Base-by-base conservation (phyloP, 2,888 invertebrate species). In the Macaria notata region DNA sequence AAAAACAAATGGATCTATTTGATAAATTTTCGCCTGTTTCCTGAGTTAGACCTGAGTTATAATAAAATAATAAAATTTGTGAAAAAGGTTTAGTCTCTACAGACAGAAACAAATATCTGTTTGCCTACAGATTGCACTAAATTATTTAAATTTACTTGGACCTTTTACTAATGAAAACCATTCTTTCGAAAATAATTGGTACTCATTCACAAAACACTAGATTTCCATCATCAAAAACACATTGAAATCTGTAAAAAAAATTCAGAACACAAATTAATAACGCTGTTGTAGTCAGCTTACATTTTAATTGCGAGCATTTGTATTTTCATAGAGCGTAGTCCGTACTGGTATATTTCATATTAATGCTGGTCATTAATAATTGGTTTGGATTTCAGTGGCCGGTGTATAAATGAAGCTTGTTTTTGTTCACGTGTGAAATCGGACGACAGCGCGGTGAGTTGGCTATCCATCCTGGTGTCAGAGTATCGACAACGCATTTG, bases 381-480 rank as follows among this genome's bases (percentile, higher is more conserved):
- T 19, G 45, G 52, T 38, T 49, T 49, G 49, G 8, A 52, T 57
- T 52, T 53, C 53, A 61, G 53, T 52, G 39, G 54, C 39, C 50
- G 49, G 54, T 44, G 43, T 49, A 56, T 57, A 33, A 54, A 46
- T 51, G 55, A 52, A 56, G 43, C 31, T 31, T 61, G 53, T 62
- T 65, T 64, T 64, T 59, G 62, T 54, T 54, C 54, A 51, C 48
- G 56, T 52, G 50, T 52, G 64, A 62, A 61, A 62, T 54, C 63
- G 61, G 49, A 54, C 56, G 64, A 62, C 60, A 57, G 42, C 45
- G 52, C 57, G 56, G 56, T 61, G 65, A 71, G 59, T 77, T 67
- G 72, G 84, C 88, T 82, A 90, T 89, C 88, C 87, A 89, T 90
- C 89, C 85, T 87, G 81, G 82, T 87, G 89, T 86, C 88, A 84